Evolutionary conservation across 2,113 vertebrate genomes (phyloP).

Genomic region (Okapia johnstoni): DNA sequence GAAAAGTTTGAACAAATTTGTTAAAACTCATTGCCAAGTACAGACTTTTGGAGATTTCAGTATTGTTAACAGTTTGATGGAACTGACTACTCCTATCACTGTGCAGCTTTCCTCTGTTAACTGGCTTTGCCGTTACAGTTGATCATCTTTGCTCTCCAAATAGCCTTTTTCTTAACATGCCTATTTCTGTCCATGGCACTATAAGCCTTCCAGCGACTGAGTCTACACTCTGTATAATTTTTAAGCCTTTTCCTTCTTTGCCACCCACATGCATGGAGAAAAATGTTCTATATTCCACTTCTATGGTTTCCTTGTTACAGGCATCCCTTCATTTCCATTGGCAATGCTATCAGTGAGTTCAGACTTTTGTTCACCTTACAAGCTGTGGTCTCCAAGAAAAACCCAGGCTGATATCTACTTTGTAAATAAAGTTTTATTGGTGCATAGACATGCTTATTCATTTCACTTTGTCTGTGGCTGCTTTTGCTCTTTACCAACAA

Average conservation of each 20-base stretch:
- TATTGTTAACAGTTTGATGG: background rate
- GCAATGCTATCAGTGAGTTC: background rate
- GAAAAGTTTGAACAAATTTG: slow-evolving; percentile 37
- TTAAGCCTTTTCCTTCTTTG: background rate
- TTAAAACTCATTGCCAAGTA: background rate
- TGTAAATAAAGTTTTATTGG: background rate
- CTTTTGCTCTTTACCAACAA: background rate
- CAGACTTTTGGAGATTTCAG: background rate
- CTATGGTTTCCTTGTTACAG: background rate
- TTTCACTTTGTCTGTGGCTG: background rate
- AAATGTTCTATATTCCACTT: background rate
- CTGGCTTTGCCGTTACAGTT: background rate
- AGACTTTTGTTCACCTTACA: background rate
- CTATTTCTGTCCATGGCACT: background rate
- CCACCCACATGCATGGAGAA: background rate
- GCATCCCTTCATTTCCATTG: background rate
- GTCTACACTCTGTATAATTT: background rate
- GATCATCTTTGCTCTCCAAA: background rate
- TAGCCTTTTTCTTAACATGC: background rate
- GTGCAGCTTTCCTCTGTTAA: background rate
- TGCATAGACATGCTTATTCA: background rate
- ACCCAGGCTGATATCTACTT: background rate
- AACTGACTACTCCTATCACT: background rate
- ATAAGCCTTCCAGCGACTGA: background rate
- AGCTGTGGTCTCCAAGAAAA: background rate